Base-by-base conservation (phyloP, 2,888 invertebrate species). In the Apodemia hepburni region DNA sequence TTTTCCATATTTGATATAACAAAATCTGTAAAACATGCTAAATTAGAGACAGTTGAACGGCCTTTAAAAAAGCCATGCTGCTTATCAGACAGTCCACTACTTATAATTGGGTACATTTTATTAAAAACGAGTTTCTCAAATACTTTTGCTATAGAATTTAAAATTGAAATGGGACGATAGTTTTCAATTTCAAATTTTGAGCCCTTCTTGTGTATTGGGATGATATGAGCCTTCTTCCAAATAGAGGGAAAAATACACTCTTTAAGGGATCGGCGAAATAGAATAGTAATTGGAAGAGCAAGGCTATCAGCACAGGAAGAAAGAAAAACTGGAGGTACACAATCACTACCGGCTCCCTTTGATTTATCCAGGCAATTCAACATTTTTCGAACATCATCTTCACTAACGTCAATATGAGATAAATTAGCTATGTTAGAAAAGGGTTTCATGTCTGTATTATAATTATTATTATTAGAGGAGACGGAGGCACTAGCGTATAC, bases 161-260 rank as follows among this genome's bases (percentile, higher is more conserved):
- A 18, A 9, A 61, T 61, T 6, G 61, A 63, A 2, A 63, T 65
- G 1, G 65, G 63, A 3, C 61, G 58, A 15, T 63, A 65, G 22
- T 65, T 65, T 22, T 58, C 18, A 33, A 66, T 61, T 27, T 63
- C 7, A 15, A 17, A 17, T 61, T 60, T 64, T 11, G 59, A 29
- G 0, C 66, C 65, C 17, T 59, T 62, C 61, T 66, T 66, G 49
- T 61, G 61, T 18, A 63, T 49, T 15, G 66, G 66, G 3, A 61
- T 59, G 5, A 65, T 45, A 17, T 38, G 61, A 0, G 63, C 62
- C 33, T 45, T 38, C 58, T 65, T 65, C 63, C 63, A 65, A 8
- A 49, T 27, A 6, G 33, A 18, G 0, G 63, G 65, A n/a, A 63
- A 63, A 18, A 12, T 15, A 60, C 42, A 45, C 27, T 45, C 22